Base-by-base conservation (phyloP, 1,140 invertebrate species). In the Brachionus rubens region DNA sequence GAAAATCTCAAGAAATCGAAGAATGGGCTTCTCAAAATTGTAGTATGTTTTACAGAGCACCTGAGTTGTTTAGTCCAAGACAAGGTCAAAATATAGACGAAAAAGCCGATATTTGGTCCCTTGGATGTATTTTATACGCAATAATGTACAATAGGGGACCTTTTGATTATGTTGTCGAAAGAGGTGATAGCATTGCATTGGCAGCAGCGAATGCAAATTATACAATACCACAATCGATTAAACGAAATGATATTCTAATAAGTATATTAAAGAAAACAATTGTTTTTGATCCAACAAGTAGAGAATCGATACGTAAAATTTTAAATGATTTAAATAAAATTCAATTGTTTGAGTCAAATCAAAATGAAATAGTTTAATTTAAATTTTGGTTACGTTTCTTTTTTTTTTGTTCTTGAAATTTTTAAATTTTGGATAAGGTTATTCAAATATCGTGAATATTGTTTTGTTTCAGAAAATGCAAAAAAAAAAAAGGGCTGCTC, bases 101-200 rank as follows among this genome's bases (percentile, higher is more conserved):
- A 48, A 72, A 90, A 80, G 91, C 90, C 30, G 91, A 92, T 80
- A 90, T 92, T 78, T 92, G 91, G 91, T 90, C 90, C 12, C 82
- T 91, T 3, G 91, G 91, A 2, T 92, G 91, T 81, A 82, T 92
- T 1, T 82, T 91, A 3, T 92, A 92, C 82, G 91, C 92, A 84
- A 86, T 90, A 79, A 47, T 62, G 50, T 68, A 52, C 43, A 76
- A 62, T 19, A 72, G 50, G 16, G 68, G 43, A 28, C 68, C 68
- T 21, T 72, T 72, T 54, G 68, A 72, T 54, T 72, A 72, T 41
- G 50, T 54, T 9, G 26, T 54, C 19, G 68, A 72, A 54, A 54
- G 50, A 72, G 68, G 68, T 72, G 68, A 72, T 30, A 72, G 68
- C 33, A 47, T 72, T 30, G 68, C 68, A n/a, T 26, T 72, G 19